Evolutionary conservation across 64 coral and sea anemone species (phyloP).

Genomic region (Anthopleura sola): DNA sequence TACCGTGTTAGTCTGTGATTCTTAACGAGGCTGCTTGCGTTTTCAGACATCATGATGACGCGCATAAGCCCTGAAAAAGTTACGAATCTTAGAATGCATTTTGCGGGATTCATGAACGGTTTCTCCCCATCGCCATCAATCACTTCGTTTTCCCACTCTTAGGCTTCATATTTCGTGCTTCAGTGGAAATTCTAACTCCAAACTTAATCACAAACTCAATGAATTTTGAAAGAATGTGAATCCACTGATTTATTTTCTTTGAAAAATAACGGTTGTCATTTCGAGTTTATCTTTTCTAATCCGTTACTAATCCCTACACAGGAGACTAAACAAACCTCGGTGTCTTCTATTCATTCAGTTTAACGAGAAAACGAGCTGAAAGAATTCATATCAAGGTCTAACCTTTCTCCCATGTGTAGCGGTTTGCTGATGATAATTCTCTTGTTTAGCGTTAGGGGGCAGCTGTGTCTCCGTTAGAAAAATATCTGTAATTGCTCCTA

Average conservation of each 20-base stretch:
- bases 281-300: conserved; percentile 5
- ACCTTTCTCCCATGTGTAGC: conserved; percentile 17
- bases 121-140: not conserved
- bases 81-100: not conserved
- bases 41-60: not conserved
- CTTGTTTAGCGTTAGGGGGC: not conserved
- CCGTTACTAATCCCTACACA: not conserved
- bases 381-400: not conserved
- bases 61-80: not conserved
- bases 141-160: not conserved
- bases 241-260: not conserved
- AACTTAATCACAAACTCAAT: not conserved
- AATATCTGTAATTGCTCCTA: conserved; percentile 18
- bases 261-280: not conserved
- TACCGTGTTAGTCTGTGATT: not conserved
- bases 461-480: conserved; percentile 10
- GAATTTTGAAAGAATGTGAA: not conserved
- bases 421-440: not conserved
- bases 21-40: not conserved
- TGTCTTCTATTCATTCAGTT: not conserved
- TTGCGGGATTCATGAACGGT: not conserved
- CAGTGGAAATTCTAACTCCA: not conserved
- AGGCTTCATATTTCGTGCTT: not conserved
- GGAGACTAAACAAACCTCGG: not conserved
- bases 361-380: conserved; percentile 17